Base-by-base conservation (phyloP, 1,140 invertebrate species). In the Spodoptera frugiperda region DNA sequence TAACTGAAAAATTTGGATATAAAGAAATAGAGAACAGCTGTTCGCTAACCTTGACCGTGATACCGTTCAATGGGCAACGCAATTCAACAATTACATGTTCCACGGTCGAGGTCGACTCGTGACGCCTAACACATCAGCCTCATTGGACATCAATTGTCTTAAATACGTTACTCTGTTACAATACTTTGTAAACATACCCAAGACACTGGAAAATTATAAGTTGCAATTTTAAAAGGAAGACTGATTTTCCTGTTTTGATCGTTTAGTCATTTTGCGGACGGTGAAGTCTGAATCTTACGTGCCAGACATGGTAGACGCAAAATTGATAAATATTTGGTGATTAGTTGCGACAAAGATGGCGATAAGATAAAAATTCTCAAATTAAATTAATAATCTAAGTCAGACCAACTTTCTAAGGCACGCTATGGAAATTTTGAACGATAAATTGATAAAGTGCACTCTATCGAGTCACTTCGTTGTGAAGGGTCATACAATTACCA, bases 31-130 rank as follows among this genome's bases (percentile, higher is more conserved):
- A 77, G 76, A 83, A 81, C 89, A 88, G 87, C 86, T 89, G 88
- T 85, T 86, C 61, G 78, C 61, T 78, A 87, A 89, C 90, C 91
- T 93, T 93, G 90, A 87, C 91, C 89, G 89, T 93, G 89, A 93
- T 87, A 87, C 80, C 78, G 83, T 79, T 85, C 82, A 83, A 82
- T 82, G 82, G 81, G 83, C 82, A 86, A 77, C 85, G 82, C 84
- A 90, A 91, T 86, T 89, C 84, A 88, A 90, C 89, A 90, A 89
- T 90, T 91, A 91, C 87, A 88, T 88, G 83, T 84, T 81, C 80
- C 87, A 87, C 83, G 86, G 86, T 84, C 88, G 84, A 90, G 83
- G 84, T 59, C 79, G 49, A 19, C 73, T 73, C 30, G 75, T 77
- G 78, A 82, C 72, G 75, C 19, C 15, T 11, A 21, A 72, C 71